These are phyloP conservation scores for Gandaritis pyraliata DNA, from an alignment of 2,888 invertebrate genomes.

Conservation along the genomic window DNA sequence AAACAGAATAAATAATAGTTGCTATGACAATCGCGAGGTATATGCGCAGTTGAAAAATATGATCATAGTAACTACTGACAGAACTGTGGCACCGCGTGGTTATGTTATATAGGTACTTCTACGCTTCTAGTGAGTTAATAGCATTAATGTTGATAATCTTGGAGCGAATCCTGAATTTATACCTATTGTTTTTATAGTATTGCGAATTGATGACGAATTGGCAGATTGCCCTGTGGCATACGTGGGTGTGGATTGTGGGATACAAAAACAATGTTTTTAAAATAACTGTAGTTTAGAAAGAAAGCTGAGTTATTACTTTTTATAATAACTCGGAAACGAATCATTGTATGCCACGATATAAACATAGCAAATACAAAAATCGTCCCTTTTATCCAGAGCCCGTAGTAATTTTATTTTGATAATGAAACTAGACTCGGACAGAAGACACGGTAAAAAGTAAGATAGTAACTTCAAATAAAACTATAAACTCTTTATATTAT, in stretches of 20 bases:
- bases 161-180: constrained; percentile 15
- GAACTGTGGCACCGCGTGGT: constrained; percentile 29
- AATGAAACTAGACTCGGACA: too few relatives aligned
- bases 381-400: too few relatives aligned
- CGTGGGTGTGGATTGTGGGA: constrained; percentile 2
- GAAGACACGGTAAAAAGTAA: too few relatives aligned
- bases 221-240: constrained; percentile 21
- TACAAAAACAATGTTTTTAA: not conserved
- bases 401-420: too few relatives aligned
- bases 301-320: too few relatives aligned
- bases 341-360: too few relatives aligned
- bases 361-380: too few relatives aligned
- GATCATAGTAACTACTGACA: constrained; percentile 6
- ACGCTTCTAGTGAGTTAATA: constrained; percentile 1
- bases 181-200: constrained; percentile 22
- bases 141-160: constrained; percentile 14
- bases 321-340: too few relatives aligned
- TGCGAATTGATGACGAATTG: constrained; percentile 26
- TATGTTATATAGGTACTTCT: not conserved
- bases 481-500: too few relatives aligned
- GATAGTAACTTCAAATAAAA: too few relatives aligned
- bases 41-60: constrained; percentile 61
- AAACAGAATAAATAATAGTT: not conserved
- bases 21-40: constrained; percentile 35
- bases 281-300: too few relatives aligned